Base-by-base conservation (phyloP, 2,888 invertebrate species). In the Acronicta alni region DNA sequence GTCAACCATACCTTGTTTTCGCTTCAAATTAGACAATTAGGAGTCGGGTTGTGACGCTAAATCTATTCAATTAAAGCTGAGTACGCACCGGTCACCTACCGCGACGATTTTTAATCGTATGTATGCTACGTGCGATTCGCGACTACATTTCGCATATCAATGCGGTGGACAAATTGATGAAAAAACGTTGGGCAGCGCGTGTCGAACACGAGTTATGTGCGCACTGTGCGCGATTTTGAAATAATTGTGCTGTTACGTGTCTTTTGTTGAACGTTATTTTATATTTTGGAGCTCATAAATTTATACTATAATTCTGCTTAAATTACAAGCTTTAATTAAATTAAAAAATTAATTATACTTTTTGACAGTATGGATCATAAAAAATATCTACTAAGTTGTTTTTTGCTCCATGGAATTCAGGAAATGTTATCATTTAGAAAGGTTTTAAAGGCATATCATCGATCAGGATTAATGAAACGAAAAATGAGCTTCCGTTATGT, bases 11-110 rank as follows among this genome's bases (percentile, higher is more conserved):
- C 87, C 87, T 87, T 89, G 92, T 91, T 93, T 93, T 93, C 92
- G 93, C 90, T 89, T 88, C 88, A 94, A 94, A 93, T 93, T 91
- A 94, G 92, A 92, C 94, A 89, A 93, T 94, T 94, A 94, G 81
- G 90, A 94, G 92, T 91, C 94, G 82, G 67, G 52, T 63, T 87
- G 88, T 88, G 90, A 80, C 80, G 87, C 87, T 84, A 86, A 84
- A 92, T 92, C 93, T 93, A 94, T 94, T 90, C 82, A 92, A 93
- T 94, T 94, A 93, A 92, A 92, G 87, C 93, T 77, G 88, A 80
- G 81, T 90, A 89, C 89, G 91, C 89, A 76, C 80, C 81, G 86
- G 89, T 85, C 89, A 93, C 94, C 94, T 93, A 91, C 94, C 93
- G 93, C 93, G 84, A 77, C 80, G 94, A 92, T 93, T 94, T 90